Evolutionary conservation across 2,113 vertebrate genomes (phyloP).

Genomic region (Scatophagus argus): DNA sequence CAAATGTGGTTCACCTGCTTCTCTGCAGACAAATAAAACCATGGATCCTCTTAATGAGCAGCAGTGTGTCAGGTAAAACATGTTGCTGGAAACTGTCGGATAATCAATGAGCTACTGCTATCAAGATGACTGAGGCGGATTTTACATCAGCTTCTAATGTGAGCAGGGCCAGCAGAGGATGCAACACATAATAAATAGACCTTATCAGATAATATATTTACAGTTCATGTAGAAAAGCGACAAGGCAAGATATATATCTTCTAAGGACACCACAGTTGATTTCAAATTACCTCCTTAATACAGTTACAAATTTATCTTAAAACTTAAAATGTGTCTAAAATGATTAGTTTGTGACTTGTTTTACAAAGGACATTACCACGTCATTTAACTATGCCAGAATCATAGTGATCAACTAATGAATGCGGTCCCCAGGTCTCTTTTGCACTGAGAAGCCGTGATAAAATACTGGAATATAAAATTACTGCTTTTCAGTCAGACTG

Average conservation of each 20-base stretch:
- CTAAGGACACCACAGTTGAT: not conserved
- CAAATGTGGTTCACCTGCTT: not conserved
- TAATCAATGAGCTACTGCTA: not conserved
- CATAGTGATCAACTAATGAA: conserved; percentile 53
- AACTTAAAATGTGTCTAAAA: conserved; percentile 14
- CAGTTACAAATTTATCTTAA: conserved; percentile 5
- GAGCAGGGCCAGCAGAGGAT: not conserved
- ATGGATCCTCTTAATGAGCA: not conserved
- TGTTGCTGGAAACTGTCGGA: not conserved
- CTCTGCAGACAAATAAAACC: not conserved
- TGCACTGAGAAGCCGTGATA: conserved; percentile 43
- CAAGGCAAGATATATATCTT: not conserved
- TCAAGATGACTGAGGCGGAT: not conserved
- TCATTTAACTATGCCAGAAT: conserved; percentile 39
- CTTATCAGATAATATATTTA: not conserved
- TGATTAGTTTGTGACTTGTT: conserved; percentile 26
- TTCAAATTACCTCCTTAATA: not conserved
- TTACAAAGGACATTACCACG: conserved; percentile 25
- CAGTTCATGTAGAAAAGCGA: no score
- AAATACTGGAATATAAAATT: conserved; percentile 70
- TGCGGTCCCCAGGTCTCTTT: conserved; percentile 45
- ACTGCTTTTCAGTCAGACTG: conserved; percentile 68
- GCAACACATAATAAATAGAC: not conserved
- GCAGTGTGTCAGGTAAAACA: not conserved
- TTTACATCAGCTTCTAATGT: not conserved